Evolutionary conservation across 2,888 invertebrate genomes (phyloP).

Genomic region (Dorcus hopei): DNA sequence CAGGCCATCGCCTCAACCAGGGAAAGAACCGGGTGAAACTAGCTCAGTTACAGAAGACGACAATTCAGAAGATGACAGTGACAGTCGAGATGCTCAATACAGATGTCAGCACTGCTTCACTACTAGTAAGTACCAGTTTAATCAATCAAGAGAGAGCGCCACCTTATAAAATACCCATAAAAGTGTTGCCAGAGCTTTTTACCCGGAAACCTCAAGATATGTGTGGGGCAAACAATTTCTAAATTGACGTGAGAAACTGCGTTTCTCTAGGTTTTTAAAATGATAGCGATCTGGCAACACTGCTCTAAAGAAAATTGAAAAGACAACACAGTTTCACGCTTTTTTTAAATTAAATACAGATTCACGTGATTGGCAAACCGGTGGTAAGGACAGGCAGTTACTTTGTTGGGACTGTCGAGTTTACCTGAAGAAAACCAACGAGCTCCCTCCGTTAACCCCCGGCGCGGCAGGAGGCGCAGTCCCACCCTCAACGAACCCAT

Average conservation of each 20-base stretch:
- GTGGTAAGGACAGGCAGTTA: conserved; percentile 66
- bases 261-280: too few relatives aligned
- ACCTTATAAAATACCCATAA: not conserved
- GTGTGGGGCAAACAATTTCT: too few relatives aligned
- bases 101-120: conserved; percentile 74
- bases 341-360: conserved; percentile 44
- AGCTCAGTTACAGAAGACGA: conserved; percentile 82
- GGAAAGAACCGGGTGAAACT: conserved; percentile 67
- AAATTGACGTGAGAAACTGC: too few relatives aligned
- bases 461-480: conserved; percentile 35
- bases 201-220: too few relatives aligned
- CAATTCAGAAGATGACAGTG: conserved; percentile 93
- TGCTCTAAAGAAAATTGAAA: too few relatives aligned
- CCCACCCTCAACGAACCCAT: conserved; percentile 15
- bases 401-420: conserved; percentile 74
- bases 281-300: too few relatives aligned
- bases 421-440: conserved; percentile 74
- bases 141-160: too few relatives aligned
- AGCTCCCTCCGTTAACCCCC: conserved; percentile 60
- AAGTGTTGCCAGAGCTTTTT: too few relatives aligned
- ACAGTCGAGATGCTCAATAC: conserved; percentile 80
- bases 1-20: conserved; percentile 63
- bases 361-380: conserved; percentile 70
- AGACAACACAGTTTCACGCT: too few relatives aligned
- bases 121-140: conserved; percentile 54